Percentiles rank a stretch among this genome's conserved stretches.
These are phyloP conservation scores for Eubasilissa splendida DNA, from an alignment of 2,888 invertebrate genomes.

Conservation along the genomic window DNA sequence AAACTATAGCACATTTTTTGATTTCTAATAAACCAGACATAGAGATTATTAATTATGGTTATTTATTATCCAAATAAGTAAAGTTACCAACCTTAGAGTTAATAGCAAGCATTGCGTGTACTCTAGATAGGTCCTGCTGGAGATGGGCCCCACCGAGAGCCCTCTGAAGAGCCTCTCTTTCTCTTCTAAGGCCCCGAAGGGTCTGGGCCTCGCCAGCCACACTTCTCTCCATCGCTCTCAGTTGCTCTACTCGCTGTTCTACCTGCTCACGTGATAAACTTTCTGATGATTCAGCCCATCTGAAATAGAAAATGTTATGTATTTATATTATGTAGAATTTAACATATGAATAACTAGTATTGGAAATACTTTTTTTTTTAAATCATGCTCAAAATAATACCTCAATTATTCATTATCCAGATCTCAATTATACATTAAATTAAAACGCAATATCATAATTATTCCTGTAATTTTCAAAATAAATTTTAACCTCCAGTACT, in stretches of 20 bases:
- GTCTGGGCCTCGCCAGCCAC: constrained; percentile 71
- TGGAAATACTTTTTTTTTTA: too few relatives aligned
- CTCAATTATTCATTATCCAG: too few relatives aligned
- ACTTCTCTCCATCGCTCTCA: constrained; percentile 71
- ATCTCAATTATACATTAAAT: too few relatives aligned
- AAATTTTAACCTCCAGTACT: too few relatives aligned
- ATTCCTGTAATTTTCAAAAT: too few relatives aligned
- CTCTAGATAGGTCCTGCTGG: constrained; percentile 86
- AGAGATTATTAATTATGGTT: background rate
- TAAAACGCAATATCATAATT: too few relatives aligned
- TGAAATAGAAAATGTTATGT: constrained; percentile 25
- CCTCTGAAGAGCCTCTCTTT: constrained; percentile 82
- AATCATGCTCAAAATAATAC: too few relatives aligned
- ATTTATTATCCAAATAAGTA: background rate
- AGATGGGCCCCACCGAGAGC: constrained; percentile 78
- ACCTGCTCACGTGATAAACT: constrained; percentile 52
- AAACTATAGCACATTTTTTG: too few relatives aligned
- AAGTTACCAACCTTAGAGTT: constrained; percentile 84
- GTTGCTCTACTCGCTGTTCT: constrained; percentile 65
- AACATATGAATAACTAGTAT: too few relatives aligned
- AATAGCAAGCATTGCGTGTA: constrained; percentile 89
- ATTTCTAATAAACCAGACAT: background rate
- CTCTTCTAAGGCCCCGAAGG: constrained; percentile 73
- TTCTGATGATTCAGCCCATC: constrained; percentile 56
- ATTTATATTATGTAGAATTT: background rate